Percentiles rank a stretch among this genome's conserved stretches.
Evolutionary conservation across 2,113 vertebrate genomes (phyloP).

Genomic region (Gobio gobio): DNA sequence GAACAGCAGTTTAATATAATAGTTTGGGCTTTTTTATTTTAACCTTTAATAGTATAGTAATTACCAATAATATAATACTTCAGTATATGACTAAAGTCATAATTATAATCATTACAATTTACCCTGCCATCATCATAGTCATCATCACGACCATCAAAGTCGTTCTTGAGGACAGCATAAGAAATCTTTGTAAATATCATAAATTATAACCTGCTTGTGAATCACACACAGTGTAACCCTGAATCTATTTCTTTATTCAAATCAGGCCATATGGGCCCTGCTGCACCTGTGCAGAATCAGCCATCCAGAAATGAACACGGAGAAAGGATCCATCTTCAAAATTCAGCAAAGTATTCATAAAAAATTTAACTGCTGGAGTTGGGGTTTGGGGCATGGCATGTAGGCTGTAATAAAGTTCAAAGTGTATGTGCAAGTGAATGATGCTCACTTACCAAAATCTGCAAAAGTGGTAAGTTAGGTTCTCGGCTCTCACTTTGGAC

Average conservation of each 20-base stretch:
- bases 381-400: not conserved
- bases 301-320: not conserved
- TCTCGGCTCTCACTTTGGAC: not conserved
- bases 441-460: not conserved
- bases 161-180: not conserved
- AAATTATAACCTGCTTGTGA: not conserved
- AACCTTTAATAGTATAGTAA: too few species aligned
- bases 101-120: not conserved
- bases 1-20: too few species aligned
- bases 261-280: conserved; percentile 2
- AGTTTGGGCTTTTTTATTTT: too few species aligned
- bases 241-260: not conserved
- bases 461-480: conserved; percentile 4
- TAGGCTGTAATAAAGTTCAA: conserved; percentile 21
- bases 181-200: not conserved
- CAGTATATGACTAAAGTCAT: not conserved
- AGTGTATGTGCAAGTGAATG: not conserved
- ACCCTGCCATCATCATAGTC: not conserved
- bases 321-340: not conserved
- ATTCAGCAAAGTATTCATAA: not conserved
- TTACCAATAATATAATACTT: not conserved
- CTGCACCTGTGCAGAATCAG: conserved; percentile 27
- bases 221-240: not conserved
- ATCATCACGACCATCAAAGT: not conserved
- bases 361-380: not conserved